Evolutionary conservation across 2,113 vertebrate genomes (phyloP).

Genomic region (Apistogramma diplotaenia): DNA sequence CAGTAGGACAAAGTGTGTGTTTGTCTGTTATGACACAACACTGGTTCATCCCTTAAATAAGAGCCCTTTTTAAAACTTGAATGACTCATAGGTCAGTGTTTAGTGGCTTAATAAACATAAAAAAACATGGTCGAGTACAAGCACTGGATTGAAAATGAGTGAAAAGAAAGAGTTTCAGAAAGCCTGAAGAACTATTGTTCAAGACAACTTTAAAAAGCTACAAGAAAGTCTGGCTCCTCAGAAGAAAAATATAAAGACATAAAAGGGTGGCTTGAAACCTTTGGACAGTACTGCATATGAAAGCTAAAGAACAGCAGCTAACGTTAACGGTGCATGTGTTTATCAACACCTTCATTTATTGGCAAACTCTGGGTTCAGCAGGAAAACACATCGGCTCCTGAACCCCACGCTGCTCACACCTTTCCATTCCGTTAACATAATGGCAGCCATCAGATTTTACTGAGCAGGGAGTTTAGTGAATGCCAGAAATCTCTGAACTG

Average conservation of each 20-base stretch:
- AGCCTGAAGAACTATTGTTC: background rate
- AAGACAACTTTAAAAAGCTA: background rate
- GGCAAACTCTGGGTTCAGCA: background rate
- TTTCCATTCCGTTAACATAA: conserved; percentile 19
- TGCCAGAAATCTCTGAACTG: background rate
- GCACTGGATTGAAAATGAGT: background rate
- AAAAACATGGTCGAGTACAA: background rate
- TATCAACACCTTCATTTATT: background rate
- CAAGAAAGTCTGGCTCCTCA: background rate
- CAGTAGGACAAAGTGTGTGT: background rate
- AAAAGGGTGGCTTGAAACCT: background rate
- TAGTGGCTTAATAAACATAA: background rate
- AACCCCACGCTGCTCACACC: background rate
- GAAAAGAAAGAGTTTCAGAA: background rate
- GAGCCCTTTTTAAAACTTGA: background rate
- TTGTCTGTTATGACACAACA: background rate
- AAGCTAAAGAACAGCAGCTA: background rate
- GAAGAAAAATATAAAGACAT: background rate
- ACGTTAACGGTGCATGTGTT: background rate
- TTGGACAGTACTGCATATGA: background rate
- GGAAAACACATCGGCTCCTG: background rate
- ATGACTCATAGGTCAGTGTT: background rate
- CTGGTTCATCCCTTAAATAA: background rate
- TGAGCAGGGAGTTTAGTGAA: background rate
- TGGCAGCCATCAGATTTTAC: conserved; percentile 18